Evolutionary conservation across 2,797 vertebrate species (phyloP).

Genomic region (Prionace glauca): DNA sequence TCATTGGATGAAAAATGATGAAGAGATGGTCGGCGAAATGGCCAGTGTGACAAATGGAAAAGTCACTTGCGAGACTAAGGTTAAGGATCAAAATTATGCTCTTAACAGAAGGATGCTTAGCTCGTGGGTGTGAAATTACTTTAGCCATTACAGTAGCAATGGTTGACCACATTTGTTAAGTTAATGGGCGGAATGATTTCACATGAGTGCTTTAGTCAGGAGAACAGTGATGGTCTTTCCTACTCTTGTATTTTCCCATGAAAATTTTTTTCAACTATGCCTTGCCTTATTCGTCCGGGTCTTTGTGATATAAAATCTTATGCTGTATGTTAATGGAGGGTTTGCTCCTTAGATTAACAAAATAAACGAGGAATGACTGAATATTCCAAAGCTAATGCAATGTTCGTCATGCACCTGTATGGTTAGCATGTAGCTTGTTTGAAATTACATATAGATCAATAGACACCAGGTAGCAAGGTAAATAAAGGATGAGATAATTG

Average conservation of each 20-base stretch:
- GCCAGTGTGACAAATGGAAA: neutral
- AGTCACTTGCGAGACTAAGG: neutral
- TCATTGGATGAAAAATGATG: neutral
- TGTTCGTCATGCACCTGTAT: neutral
- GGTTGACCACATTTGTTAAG: neutral
- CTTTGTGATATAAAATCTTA: neutral
- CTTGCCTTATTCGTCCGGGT: neutral
- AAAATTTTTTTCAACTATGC: neutral
- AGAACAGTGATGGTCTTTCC: neutral
- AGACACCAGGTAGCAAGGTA: neutral
- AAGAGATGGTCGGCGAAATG: neutral
- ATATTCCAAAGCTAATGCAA: neutral
- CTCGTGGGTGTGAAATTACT: neutral
- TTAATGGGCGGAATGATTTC: neutral
- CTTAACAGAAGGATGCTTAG: neutral
- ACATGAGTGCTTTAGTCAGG: neutral
- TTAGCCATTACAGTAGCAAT: neutral
- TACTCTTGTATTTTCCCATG: neutral
- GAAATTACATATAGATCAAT: neutral
- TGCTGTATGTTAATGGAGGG: neutral
- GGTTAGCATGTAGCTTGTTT: neutral
- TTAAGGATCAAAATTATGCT: neutral
- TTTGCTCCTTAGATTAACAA: neutral
- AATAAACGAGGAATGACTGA: neutral
- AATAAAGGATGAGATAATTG: neutral